Percentiles rank a stretch among this genome's conserved stretches.
Evolutionary conservation across 2,113 vertebrate species (phyloP).

Genomic region (Heliornis fulica): DNA sequence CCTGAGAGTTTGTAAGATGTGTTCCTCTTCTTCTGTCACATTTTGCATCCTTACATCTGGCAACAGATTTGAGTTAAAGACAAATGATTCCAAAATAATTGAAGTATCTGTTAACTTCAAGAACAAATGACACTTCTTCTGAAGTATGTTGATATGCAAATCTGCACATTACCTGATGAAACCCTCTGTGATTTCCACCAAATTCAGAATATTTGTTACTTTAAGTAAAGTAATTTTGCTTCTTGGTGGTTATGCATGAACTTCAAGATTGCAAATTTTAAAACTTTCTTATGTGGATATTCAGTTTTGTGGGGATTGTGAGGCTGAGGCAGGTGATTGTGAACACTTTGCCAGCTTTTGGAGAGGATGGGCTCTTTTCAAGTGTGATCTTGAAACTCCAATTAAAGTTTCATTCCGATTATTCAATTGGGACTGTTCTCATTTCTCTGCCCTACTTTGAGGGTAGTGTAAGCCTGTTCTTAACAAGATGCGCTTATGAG

Average conservation of each 20-base stretch:
- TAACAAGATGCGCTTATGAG: neutral
- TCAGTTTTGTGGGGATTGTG: neutral
- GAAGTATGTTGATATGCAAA: neutral
- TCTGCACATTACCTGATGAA: neutral
- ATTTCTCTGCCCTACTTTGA: neutral
- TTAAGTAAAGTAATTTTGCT: neutral
- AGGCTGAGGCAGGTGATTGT: neutral
- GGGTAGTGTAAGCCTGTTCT: neutral
- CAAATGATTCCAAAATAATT: neutral
- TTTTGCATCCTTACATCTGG: neutral
- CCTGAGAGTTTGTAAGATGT: neutral
- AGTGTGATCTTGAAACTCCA: slow-evolving; percentile 32
- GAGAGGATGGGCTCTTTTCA: slow-evolving; percentile 27
- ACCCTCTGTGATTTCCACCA: neutral
- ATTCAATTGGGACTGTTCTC: neutral
- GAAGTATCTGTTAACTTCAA: neutral
- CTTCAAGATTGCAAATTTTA: neutral
- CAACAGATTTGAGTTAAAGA: neutral
- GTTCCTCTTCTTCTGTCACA: neutral
- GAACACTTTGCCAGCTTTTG: neutral
- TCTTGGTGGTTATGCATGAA: neutral
- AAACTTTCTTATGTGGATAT: neutral
- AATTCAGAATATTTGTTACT: neutral
- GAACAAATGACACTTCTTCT: neutral
- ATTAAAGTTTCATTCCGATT: neutral